phyloP scores from a whole-genome alignment of 2,797 vertebrate genomes.

The Scolopax bukidnonensis region DNA sequence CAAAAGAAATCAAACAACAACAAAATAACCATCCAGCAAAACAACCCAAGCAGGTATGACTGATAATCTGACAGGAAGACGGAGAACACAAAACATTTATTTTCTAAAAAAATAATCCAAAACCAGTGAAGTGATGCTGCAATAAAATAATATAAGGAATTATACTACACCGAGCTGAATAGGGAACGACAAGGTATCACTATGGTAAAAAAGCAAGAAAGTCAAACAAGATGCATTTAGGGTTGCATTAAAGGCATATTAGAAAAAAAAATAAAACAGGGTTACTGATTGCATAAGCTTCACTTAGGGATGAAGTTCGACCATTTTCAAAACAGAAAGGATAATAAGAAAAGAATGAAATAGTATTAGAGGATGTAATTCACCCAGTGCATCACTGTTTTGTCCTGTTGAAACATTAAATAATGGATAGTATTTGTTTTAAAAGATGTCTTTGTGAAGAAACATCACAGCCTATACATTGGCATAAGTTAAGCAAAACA shows the following conservation, averaged over 20 bases:
- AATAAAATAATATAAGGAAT: background rate
- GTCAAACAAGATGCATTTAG: background rate
- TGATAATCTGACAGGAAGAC: background rate
- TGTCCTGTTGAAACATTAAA: background rate
- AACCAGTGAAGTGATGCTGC: background rate
- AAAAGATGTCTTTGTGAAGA: background rate
- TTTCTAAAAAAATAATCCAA: background rate
- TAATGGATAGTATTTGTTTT: background rate
- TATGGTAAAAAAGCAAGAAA: background rate
- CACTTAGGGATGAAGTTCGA: background rate
- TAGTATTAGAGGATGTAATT: background rate
- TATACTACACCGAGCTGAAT: background rate
- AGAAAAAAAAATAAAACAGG: background rate
- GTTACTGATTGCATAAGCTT: background rate
- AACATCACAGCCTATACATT: background rate
- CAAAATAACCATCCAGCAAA: too few species aligned
- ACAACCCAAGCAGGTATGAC: background rate
- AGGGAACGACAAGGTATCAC: background rate
- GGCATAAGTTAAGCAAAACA: background rate
- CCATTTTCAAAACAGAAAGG: background rate
- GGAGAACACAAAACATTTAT: accelerated
- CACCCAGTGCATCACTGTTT: background rate
- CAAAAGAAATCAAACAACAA: background rate
- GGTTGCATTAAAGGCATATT: background rate
- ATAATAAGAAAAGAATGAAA: background rate